A percentile compares a stretch with the other conserved stretches of the same genome.
phyloP scores from a whole-genome alignment of 1,140 invertebrate species.

The Theocolax elegans region DNA sequence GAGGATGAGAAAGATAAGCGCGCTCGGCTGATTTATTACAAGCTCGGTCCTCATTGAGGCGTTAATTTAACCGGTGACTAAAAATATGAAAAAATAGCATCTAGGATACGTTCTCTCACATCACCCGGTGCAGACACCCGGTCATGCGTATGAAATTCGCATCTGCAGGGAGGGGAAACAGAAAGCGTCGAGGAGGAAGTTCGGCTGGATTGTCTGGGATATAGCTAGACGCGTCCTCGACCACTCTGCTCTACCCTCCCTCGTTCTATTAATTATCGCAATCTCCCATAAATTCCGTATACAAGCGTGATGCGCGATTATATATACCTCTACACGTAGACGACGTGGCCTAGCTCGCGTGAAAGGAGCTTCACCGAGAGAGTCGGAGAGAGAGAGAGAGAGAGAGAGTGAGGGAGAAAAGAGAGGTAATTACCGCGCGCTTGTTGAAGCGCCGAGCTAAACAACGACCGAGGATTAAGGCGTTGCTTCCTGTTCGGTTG shows the following conservation, averaged over 20 bases:
- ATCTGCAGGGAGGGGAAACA: no score
- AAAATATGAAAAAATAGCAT: background rate
- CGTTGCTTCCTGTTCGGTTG: no score
- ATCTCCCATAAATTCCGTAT: constrained; percentile 29
- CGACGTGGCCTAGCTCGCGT: no score
- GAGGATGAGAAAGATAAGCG: background rate
- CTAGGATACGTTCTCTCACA: background rate
- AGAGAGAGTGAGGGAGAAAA: no score
- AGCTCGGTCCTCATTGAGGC: background rate
- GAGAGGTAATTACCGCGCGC: constrained; percentile 2
- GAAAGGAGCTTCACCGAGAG: no score
- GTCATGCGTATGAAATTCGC: no score
- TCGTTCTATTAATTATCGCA: constrained; percentile 39
- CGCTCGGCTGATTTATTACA: constrained; percentile 5
- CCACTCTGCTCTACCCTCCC: background rate
- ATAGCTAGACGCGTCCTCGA: background rate
- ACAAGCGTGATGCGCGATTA: no score
- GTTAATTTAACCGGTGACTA: constrained; percentile 16
- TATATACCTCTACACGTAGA: no score
- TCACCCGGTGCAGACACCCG: background rate
- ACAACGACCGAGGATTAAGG: background rate
- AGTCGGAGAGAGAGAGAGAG: no score
- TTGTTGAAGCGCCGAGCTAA: background rate
- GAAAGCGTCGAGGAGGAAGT: background rate
- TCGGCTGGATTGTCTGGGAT: background rate